Percentiles rank a stretch among this genome's conserved stretches.
These are phyloP conservation scores for Tenthredo notha DNA, from an alignment of 2,888 invertebrate genomes.

Conservation along the genomic window DNA sequence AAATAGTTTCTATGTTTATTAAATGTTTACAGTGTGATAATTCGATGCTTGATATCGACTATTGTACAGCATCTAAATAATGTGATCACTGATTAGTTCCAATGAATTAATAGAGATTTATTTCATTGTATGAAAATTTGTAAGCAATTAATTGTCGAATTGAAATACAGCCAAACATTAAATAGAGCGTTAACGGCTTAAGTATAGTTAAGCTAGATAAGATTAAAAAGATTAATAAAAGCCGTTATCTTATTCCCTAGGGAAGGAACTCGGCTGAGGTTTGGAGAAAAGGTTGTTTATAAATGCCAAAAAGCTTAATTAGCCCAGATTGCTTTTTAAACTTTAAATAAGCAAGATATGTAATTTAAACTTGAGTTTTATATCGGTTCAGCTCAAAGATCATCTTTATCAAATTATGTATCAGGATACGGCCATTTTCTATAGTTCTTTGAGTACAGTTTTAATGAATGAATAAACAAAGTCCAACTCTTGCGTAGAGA, in stretches of 20 bases:
- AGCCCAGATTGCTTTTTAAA: neutral
- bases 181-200: neutral
- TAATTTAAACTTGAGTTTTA: neutral
- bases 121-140: neutral
- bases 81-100: neutral
- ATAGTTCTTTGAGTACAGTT: neutral
- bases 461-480: neutral
- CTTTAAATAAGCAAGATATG: neutral
- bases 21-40: neutral
- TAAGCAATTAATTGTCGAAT: neutral
- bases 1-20: neutral
- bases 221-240: neutral
- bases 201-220: neutral
- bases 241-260: neutral
- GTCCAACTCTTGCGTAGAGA: neutral
- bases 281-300: neutral
- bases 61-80: neutral
- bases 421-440: neutral
- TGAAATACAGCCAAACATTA: neutral
- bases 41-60: neutral
- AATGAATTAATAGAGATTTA: neutral
- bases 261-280: neutral
- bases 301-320: neutral
- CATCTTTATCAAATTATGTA: neutral
- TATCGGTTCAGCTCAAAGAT: neutral